phyloP scores from a whole-genome alignment of 2,113 vertebrate species.

The Tragelaphus buxtoni region DNA sequence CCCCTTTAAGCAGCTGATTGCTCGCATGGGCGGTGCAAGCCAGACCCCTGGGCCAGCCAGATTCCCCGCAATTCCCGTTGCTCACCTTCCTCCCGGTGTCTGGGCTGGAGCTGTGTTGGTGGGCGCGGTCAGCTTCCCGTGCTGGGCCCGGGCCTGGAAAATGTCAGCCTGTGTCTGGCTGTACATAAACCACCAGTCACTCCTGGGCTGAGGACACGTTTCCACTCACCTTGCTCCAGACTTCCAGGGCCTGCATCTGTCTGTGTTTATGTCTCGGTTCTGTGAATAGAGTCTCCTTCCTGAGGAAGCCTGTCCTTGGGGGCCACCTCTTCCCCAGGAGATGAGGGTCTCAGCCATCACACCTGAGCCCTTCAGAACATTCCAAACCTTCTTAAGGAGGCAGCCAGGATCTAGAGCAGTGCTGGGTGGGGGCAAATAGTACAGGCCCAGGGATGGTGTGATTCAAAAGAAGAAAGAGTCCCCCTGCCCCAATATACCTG shows the following conservation, averaged over 20 bases:
- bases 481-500: background rate
- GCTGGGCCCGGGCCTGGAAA: constrained; percentile 5
- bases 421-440: no score
- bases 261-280: background rate
- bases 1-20: background rate
- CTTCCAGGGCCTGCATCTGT: background rate
- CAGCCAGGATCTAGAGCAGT: background rate
- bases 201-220: background rate
- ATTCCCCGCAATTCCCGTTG: background rate
- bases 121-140: fast-evolving
- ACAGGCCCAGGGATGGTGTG: background rate
- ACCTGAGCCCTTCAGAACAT: background rate
- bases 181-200: background rate
- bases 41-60: no score
- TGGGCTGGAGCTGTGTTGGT: no score
- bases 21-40: fast-evolving
- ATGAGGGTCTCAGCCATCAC: background rate
- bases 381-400: background rate
- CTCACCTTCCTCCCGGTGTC: fast-evolving
- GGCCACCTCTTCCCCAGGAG: background rate
- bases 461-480: background rate
- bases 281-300: background rate
- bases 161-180: background rate
- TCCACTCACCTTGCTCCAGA: background rate
- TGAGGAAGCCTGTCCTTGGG: background rate